Percentiles rank a stretch among this genome's conserved stretches.
These are phyloP conservation scores for Rhynchopsitta pachyrhyncha DNA, from an alignment of 2,113 vertebrate species.

Conservation along the genomic window DNA sequence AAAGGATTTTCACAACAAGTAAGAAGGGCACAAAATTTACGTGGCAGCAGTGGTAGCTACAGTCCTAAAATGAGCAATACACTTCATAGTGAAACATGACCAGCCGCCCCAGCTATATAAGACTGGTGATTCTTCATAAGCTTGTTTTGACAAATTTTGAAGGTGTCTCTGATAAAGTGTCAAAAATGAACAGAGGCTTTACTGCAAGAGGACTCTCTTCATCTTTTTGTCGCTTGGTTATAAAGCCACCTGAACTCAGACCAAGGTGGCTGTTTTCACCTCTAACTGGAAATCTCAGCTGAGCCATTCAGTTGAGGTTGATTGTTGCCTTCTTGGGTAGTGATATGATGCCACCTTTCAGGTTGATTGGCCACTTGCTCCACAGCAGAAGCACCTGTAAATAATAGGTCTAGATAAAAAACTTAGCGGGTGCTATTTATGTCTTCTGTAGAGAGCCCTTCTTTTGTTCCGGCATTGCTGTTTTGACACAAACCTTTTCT, in stretches of 20 bases:
- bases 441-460: not conserved
- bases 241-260: not conserved
- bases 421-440: slow-evolving; percentile 8
- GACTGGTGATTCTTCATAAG: not conserved
- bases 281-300: not conserved
- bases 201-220: not conserved
- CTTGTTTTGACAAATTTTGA: slow-evolving; percentile 5
- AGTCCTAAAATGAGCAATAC: not conserved
- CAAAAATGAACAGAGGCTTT: not conserved
- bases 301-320: not conserved
- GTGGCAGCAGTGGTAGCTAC: not conserved
- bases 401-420: not conserved
- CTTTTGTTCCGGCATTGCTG: not conserved
- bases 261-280: not conserved
- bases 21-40: not conserved
- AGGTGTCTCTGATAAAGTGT: not conserved
- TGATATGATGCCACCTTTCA: not conserved
- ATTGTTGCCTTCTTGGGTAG: not conserved
- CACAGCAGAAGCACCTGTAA: not conserved
- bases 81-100: not conserved
- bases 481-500: not conserved
- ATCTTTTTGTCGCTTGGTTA: not conserved
- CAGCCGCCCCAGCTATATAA: slow-evolving; percentile 4
- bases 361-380: not conserved
- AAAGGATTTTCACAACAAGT: not conserved